Percentiles rank a stretch among this genome's conserved stretches.
phyloP scores from a whole-genome alignment of 2,888 invertebrate species.

The Mesodorylaimus sp. region DNA sequence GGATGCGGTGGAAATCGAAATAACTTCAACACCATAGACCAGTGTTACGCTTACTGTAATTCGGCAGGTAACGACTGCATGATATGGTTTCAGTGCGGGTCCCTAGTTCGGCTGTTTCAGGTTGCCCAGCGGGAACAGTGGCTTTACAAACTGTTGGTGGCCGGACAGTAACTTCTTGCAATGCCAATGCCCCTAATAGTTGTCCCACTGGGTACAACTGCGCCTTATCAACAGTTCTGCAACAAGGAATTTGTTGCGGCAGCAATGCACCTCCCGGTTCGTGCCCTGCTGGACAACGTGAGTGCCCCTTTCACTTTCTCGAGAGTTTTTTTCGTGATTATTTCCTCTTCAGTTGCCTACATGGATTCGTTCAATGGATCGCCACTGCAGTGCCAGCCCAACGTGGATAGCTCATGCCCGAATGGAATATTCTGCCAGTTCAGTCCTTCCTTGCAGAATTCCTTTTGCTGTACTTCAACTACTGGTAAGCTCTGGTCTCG shows the following conservation, averaged over 20 bases:
- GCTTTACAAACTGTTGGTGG: neutral
- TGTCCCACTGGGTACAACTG: neutral
- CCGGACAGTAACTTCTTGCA: too few relatives aligned
- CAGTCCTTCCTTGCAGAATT: neutral
- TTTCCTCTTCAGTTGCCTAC: too few relatives aligned
- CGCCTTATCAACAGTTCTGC: neutral
- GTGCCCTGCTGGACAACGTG: neutral
- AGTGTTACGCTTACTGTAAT: slow-evolving; percentile 27
- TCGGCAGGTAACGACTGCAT: slow-evolving; percentile 23
- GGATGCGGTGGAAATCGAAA: too few relatives aligned
- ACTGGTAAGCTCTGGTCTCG: neutral
- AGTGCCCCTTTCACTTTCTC: too few relatives aligned
- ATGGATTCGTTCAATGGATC: neutral
- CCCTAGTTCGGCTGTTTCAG: too few relatives aligned
- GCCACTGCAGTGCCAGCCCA: neutral
- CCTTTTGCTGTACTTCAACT: neutral
- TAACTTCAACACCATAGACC: slow-evolving; percentile 25
- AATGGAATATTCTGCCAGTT: neutral
- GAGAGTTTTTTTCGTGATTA: too few relatives aligned
- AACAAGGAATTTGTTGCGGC: neutral
- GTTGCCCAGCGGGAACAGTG: neutral
- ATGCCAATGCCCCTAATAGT: too few relatives aligned
- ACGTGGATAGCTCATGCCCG: neutral
- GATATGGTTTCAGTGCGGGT: too few relatives aligned
- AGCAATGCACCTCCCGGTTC: neutral